Conservation (phyloP, 2,113 vertebrate genomes). For the Lampris megalopsis region DNA sequence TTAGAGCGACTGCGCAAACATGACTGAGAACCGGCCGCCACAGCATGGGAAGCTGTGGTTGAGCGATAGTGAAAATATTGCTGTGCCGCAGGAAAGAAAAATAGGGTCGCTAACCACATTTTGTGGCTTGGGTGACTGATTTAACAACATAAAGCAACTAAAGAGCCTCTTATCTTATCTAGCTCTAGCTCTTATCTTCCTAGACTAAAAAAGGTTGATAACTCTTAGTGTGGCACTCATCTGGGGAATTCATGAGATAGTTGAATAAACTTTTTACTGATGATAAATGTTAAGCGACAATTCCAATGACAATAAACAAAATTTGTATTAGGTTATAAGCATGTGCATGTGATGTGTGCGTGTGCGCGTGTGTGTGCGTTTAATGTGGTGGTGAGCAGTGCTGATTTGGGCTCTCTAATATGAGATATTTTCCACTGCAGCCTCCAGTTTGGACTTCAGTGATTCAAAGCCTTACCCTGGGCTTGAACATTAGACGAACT, state of each 20-base stretch:
- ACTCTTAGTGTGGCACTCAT: slow-evolving; percentile 7
- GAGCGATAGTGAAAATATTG: slow-evolving; percentile 16
- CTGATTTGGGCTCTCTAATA: slow-evolving; percentile 27
- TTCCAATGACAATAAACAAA: slow-evolving; percentile 54
- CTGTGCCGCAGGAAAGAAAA: slow-evolving; percentile 10
- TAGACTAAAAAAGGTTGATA: neutral
- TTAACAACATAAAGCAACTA: slow-evolving; percentile 44
- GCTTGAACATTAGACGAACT: slow-evolving; percentile 2
- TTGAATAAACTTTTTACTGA: slow-evolving; percentile 20
- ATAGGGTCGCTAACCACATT: slow-evolving; percentile 27
- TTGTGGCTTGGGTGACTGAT: slow-evolving; percentile 40
- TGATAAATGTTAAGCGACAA: slow-evolving; percentile 36
- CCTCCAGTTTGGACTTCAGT: slow-evolving; percentile 33
- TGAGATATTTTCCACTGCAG: slow-evolving; percentile 30
- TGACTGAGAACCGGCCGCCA: slow-evolving; percentile 15
- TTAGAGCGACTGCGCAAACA: slow-evolving; percentile 9
- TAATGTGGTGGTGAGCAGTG: slow-evolving; percentile 18
- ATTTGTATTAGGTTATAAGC: neutral
- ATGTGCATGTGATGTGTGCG: neutral
- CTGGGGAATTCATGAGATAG: slow-evolving; percentile 32
- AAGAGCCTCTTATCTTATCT: slow-evolving; percentile 50
- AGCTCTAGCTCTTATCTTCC: slow-evolving; percentile 15
- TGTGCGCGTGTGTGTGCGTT: neutral
- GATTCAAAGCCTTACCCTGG: slow-evolving; percentile 25
- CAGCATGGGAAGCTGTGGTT: neutral